Evolutionary conservation across 2,888 invertebrate species (phyloP), one percentile per base, ranked within the genome.

Genomic region (Galerucella nymphaeae): DNA sequence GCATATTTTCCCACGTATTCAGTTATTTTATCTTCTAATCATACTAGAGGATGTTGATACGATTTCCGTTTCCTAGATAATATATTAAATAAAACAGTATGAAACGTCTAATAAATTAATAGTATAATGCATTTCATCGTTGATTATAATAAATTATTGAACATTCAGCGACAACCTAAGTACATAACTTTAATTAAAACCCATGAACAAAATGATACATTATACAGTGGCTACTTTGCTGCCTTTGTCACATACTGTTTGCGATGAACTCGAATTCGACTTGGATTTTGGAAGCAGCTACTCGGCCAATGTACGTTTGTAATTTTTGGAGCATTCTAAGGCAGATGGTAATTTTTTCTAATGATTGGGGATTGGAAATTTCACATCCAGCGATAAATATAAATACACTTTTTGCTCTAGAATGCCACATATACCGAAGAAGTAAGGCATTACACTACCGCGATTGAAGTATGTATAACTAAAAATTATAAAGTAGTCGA

Each of bases 221-320:
- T 59, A 59, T 59, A 38, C 38, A 59, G n/a, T 59, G 59, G 59
- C 59, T 59, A 59, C 38, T 59, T 59, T 30, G 59, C 59, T 23
- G 65, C 65, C 55, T 66, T 23, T 66, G 65, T 66, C 65, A 66
- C 53, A 53, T 66, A 66, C 55, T 66, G 65, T 66, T 66, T 66
- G 53, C 65, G 50, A 59, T 38, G 30, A 14, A 59, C 59, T 10
- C 14, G 59, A 66, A 66, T 53, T 66, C 5, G 20, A 14, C 53
- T 65, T 18, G 38, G 38, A 59, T 30, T 13, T 38, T 8, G n/a
- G 59, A n/a, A 59, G 59, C 38, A 38, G 38, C 59, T 59, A 59
- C 38, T 30, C 30, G 38, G n/a, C 59, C 53, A 16, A 53, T 16
- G 10, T 45, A 13, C 45, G 45, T 0, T 2, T 18, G 53, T 9